These are phyloP conservation scores for Caenorhabditis sp. DNA, from an alignment of 2,888 invertebrate species.

Conservation along the genomic window DNA sequence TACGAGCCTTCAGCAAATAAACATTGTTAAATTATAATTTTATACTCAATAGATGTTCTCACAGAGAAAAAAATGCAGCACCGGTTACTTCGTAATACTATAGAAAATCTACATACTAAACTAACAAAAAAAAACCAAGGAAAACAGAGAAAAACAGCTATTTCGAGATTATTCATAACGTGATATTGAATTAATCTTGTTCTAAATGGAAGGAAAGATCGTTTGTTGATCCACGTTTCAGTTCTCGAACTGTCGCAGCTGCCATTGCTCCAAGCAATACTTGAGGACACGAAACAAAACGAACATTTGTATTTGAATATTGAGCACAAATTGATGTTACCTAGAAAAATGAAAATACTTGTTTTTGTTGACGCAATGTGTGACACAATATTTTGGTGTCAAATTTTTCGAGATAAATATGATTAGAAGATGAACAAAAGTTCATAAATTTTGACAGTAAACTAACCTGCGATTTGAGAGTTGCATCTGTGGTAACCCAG, in stretches of 20 bases:
- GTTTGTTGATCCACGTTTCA: background rate
- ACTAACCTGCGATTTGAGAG: slow-evolving; percentile 45
- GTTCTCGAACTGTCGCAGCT: slow-evolving; percentile 54
- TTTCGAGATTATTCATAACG: background rate
- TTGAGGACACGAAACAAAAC: slow-evolving; percentile 60
- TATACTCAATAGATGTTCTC: background rate
- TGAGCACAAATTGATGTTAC: slow-evolving; percentile 51
- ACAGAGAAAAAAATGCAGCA: background rate
- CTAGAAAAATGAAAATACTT: too few species aligned
- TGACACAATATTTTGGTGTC: too few species aligned
- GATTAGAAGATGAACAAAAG: too few species aligned
- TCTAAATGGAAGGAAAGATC: background rate
- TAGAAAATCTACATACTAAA: background rate
- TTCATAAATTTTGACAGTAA: too few species aligned
- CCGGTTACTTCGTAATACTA: background rate
- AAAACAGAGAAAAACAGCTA: too few species aligned
- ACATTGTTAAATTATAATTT: background rate
- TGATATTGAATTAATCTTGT: slow-evolving; percentile 2
- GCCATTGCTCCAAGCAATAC: slow-evolving; percentile 67
- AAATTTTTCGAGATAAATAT: too few species aligned
- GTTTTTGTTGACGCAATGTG: too few species aligned
- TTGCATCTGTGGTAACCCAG: slow-evolving; percentile 58
- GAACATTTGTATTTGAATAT: slow-evolving; percentile 49
- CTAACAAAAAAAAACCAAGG: background rate
- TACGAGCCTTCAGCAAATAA: background rate